Evolutionary conservation across 2,113 vertebrate species (phyloP).

Genomic region (Tachysurus vachellii): DNA sequence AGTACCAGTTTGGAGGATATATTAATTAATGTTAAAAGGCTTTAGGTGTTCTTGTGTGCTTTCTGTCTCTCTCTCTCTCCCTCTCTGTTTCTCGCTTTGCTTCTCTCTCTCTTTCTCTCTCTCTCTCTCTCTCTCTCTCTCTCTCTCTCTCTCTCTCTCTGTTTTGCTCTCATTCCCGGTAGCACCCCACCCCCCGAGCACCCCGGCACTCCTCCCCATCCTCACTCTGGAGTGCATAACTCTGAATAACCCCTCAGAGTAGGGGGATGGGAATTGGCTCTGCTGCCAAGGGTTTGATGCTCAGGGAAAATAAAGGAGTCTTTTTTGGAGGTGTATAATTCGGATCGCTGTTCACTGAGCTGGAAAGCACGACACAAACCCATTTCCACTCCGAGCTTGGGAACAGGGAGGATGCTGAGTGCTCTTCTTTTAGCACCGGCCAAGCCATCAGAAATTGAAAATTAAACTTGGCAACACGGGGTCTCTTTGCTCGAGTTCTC

Average conservation of each 20-base stretch:
- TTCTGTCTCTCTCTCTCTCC: not conserved
- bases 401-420: conserved; percentile 28
- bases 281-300: conserved; percentile 49
- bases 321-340: conserved; percentile 59
- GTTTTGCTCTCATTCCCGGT: conserved; percentile 6
- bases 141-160: not conserved
- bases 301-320: conserved; percentile 45
- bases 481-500: not conserved
- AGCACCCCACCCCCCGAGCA: not conserved
- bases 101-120: not conserved
- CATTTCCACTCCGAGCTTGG: conserved; percentile 50
- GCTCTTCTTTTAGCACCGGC: conserved; percentile 25
- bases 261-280: conserved; percentile 46
- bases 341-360: conserved; percentile 54
- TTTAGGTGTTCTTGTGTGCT: conserved; percentile 37
- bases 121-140: not conserved
- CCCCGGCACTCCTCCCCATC: conserved; percentile 13
- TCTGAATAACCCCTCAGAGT: conserved; percentile 41
- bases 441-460: conserved; percentile 49
- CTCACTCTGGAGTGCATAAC: conserved; percentile 45
- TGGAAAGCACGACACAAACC: conserved; percentile 52
- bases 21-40: conserved; percentile 57
- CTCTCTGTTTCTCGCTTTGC: too few species aligned
- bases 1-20: conserved; percentile 49
- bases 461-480: conserved; percentile 33